phyloP scores from a whole-genome alignment of 2,888 invertebrate species.

The Drosophila mettleri region DNA sequence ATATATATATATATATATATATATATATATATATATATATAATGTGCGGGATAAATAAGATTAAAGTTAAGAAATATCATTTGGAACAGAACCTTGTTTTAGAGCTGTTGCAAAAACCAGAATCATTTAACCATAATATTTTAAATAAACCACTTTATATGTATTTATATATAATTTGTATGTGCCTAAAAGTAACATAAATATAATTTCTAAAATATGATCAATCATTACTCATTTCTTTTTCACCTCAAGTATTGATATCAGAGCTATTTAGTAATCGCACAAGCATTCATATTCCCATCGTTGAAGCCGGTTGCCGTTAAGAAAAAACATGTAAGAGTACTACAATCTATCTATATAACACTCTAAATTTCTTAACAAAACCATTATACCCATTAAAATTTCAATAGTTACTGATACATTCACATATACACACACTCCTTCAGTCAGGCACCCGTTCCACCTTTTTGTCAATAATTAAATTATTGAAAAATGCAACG shows the following conservation, averaged over 20 bases:
- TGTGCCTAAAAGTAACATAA: neutral
- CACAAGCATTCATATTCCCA: slow-evolving; percentile 24
- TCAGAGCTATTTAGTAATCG: neutral
- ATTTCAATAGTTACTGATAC: too few relatives aligned
- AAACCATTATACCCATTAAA: too few relatives aligned
- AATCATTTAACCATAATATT: too few relatives aligned
- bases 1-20: neutral
- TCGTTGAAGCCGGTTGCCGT: slow-evolving; percentile 12
- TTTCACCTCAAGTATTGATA: slow-evolving; percentile 5
- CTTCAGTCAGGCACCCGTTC: slow-evolving; percentile 55
- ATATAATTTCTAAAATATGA: neutral
- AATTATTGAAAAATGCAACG: slow-evolving; percentile 77
- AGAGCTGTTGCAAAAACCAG: too few relatives aligned
- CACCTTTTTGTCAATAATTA: slow-evolving; percentile 77
- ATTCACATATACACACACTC: slow-evolving; percentile 10
- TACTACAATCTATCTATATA: too few relatives aligned
- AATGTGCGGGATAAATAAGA: too few relatives aligned
- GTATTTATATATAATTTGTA: neutral
- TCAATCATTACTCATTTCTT: neutral
- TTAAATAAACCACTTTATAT: too few relatives aligned
- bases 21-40: neutral
- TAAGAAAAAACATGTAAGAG: too few relatives aligned
- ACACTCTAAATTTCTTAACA: too few relatives aligned
- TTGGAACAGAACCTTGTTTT: too few relatives aligned
- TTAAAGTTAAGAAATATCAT: too few relatives aligned